Evolutionary conservation across 2,797 vertebrate genomes (phyloP).

Genomic region (Arctocebus calabarensis): DNA sequence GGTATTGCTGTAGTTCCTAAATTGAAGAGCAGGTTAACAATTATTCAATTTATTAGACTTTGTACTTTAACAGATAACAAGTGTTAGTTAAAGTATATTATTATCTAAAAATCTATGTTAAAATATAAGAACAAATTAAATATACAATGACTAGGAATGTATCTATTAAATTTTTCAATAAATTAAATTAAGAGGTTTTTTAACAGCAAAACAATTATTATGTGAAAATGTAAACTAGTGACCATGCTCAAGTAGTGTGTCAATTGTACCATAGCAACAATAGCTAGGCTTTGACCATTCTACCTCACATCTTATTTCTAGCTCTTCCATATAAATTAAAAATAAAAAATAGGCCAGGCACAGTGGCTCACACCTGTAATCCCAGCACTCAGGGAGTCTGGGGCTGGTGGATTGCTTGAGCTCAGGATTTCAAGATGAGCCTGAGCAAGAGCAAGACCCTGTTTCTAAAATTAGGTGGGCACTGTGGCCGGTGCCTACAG

Average conservation of each 20-base stretch:
- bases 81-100: background rate
- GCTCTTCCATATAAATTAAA: background rate
- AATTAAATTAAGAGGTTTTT: constrained; percentile 35
- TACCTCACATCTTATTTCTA: background rate
- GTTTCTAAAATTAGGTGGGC: too few relatives aligned
- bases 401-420: too few relatives aligned
- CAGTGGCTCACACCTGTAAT: too few relatives aligned
- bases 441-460: too few relatives aligned
- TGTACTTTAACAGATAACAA: constrained; percentile 15
- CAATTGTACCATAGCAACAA: background rate
- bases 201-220: background rate
- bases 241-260: background rate
- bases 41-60: background rate
- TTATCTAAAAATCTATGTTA: background rate
- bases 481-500: too few relatives aligned
- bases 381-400: too few relatives aligned
- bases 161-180: constrained; percentile 16
- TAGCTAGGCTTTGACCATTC: background rate
- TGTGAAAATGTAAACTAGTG: constrained; percentile 38
- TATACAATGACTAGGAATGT: constrained; percentile 32
- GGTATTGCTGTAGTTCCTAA: background rate
- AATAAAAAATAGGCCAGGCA: background rate
- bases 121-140: constrained; percentile 36
- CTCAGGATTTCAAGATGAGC: too few relatives aligned
- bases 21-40: background rate